A percentile compares a stretch with the other conserved stretches of the same genome.
phyloP scores from a whole-genome alignment of 2,797 vertebrate species.

The Chloroceryle amazona region DNA sequence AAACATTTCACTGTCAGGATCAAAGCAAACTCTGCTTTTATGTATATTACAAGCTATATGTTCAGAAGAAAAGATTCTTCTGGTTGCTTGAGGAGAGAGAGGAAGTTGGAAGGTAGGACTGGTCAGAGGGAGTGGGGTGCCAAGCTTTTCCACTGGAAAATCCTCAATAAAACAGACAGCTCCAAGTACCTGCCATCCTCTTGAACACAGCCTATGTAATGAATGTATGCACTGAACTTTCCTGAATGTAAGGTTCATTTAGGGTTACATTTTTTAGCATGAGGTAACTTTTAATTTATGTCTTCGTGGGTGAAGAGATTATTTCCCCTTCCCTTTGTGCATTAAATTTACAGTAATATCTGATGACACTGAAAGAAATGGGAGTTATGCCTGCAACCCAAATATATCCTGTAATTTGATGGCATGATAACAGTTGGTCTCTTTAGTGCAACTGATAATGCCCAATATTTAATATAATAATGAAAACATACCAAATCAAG shows the following conservation, averaged over 20 bases:
- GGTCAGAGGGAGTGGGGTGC: neutral
- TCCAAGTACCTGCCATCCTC: conserved; percentile 10
- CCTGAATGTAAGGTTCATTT: neutral
- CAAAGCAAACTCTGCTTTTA: conserved; percentile 83
- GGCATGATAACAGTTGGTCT: conserved; percentile 54
- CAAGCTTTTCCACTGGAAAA: conserved; percentile 31
- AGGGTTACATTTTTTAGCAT: neutral
- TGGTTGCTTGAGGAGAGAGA: conserved; percentile 60
- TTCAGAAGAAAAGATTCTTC: conserved; percentile 72
- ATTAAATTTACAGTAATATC: conserved; percentile 46
- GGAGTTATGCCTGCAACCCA: conserved; percentile 46
- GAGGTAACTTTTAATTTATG: conserved; percentile 48
- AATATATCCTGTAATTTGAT: conserved; percentile 68
- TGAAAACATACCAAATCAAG: conserved; percentile 24
- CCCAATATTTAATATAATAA: conserved; percentile 42
- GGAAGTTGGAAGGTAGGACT: neutral
- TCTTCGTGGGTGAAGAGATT: conserved; percentile 51
- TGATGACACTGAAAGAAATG: conserved; percentile 54
- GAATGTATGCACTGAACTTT: neutral
- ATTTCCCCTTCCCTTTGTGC: conserved; percentile 5
- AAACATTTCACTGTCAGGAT: conserved; percentile 82
- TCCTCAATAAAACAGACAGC: conserved; percentile 25
- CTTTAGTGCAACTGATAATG: conserved; percentile 49
- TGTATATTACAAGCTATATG: conserved; percentile 74
- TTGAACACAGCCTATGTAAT: neutral